Conservation (phyloP, 2,797 vertebrate genomes). For the Malurus leucopterus region DNA sequence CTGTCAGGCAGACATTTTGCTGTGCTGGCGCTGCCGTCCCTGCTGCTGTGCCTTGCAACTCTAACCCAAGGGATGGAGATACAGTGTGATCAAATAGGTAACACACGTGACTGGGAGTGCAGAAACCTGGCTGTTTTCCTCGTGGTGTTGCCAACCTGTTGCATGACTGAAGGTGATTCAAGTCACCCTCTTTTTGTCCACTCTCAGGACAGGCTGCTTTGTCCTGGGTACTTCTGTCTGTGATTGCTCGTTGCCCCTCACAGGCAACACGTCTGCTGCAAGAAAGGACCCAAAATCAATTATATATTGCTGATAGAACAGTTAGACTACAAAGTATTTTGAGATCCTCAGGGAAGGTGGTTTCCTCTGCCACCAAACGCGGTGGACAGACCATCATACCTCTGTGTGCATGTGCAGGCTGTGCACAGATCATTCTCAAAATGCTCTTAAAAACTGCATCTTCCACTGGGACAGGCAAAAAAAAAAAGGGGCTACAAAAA, state of each 20-base stretch:
- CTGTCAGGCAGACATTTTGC: neutral
- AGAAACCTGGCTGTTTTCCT: neutral
- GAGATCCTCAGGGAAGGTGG: neutral
- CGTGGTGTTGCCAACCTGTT: neutral
- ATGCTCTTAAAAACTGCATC: neutral
- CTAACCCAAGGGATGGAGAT: neutral
- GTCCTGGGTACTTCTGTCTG: accelerated
- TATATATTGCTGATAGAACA: neutral
- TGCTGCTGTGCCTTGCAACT: neutral
- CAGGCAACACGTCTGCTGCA: neutral
- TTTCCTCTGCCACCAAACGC: neutral
- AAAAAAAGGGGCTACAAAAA: neutral
- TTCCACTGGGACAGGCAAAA: neutral
- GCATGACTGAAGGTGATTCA: neutral
- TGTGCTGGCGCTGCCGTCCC: neutral
- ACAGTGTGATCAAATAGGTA: neutral
- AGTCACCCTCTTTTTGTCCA: neutral
- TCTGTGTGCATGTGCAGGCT: neutral
- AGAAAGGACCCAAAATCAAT: neutral
- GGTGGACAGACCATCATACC: too few species aligned
- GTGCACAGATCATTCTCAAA: neutral
- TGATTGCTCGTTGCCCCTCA: neutral
- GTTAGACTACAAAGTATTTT: neutral
- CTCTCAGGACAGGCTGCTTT: neutral
- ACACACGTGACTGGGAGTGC: neutral